These are phyloP conservation scores for Meteorus sp. DNA, from an alignment of 1,140 invertebrate species.

Conservation along the genomic window DNA sequence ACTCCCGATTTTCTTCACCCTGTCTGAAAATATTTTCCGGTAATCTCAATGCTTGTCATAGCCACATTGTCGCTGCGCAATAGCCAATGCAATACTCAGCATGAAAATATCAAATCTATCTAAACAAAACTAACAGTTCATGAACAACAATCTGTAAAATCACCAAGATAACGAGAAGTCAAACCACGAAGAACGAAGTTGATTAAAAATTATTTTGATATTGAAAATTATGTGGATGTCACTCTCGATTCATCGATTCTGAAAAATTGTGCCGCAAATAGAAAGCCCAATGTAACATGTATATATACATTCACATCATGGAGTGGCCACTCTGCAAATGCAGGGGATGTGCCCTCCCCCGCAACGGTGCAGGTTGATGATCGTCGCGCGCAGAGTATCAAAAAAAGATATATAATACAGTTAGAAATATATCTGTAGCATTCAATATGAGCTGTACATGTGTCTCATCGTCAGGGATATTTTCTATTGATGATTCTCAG, in stretches of 20 bases:
- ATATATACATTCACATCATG: too few relatives aligned
- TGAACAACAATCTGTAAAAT: too few relatives aligned
- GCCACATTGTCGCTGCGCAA: conserved; percentile 20
- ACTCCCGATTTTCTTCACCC: background rate
- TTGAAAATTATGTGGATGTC: background rate
- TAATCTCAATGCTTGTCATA: conserved; percentile 30
- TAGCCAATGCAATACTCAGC: conserved; percentile 4
- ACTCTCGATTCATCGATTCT: conserved; percentile 51
- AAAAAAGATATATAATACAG: too few relatives aligned
- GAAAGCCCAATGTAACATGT: conserved; percentile 32
- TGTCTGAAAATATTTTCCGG: conserved; percentile 7
- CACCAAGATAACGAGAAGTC: too few relatives aligned
- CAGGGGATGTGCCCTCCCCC: conserved; percentile 10
- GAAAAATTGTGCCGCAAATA: conserved; percentile 54
- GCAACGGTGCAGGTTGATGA: background rate
- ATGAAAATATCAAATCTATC: background rate
- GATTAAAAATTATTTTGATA: too few relatives aligned
- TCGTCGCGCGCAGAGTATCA: too few relatives aligned
- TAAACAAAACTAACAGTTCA: too few relatives aligned
- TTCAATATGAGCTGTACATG: too few relatives aligned
- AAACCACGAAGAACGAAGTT: background rate
- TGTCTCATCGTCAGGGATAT: conserved; percentile 16
- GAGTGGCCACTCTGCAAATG: conserved; percentile 42
- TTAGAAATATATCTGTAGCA: background rate
- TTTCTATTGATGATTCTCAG: conserved; percentile 4